These are phyloP conservation scores for Biston stratarius DNA, from an alignment of 2,888 invertebrate genomes.

Conservation along the genomic window DNA sequence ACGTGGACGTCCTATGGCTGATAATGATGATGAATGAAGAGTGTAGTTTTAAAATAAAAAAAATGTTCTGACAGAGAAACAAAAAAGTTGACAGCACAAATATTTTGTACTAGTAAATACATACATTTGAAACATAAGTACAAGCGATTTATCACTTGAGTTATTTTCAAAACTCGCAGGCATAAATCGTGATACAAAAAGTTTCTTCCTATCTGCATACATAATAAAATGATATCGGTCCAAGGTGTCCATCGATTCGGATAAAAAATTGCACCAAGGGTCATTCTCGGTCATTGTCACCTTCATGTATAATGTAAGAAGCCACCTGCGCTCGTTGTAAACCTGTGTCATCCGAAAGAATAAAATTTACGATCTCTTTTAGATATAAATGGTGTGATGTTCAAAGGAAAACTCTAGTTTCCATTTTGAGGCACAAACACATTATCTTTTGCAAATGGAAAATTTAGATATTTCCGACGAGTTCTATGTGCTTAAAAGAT, in stretches of 20 bases:
- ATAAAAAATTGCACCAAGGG: constrained; percentile 43
- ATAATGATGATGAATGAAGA: too few relatives aligned
- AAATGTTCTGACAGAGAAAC: too few relatives aligned
- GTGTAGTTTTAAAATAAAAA: too few relatives aligned
- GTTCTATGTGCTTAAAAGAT: too few relatives aligned
- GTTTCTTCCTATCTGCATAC: constrained; percentile 23
- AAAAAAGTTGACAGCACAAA: too few relatives aligned
- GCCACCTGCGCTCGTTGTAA: constrained; percentile 42
- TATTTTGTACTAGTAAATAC: too few relatives aligned
- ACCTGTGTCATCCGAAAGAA: constrained; percentile 41
- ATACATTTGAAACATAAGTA: too few relatives aligned
- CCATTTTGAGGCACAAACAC: background rate
- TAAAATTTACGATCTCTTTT: constrained; percentile 26
- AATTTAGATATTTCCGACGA: background rate
- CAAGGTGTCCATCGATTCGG: constrained; percentile 35
- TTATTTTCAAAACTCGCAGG: background rate
- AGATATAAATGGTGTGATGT: constrained; percentile 13
- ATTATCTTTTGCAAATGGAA: background rate
- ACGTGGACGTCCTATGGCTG: too few relatives aligned
- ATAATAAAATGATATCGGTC: constrained; percentile 30
- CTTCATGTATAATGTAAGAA: constrained; percentile 38
- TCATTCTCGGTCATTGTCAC: constrained; percentile 44
- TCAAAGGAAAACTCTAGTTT: background rate
- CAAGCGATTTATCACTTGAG: background rate
- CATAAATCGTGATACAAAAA: background rate